phyloP scores from a whole-genome alignment of 2,797 vertebrate species.

The Trematomus bernacchii region DNA sequence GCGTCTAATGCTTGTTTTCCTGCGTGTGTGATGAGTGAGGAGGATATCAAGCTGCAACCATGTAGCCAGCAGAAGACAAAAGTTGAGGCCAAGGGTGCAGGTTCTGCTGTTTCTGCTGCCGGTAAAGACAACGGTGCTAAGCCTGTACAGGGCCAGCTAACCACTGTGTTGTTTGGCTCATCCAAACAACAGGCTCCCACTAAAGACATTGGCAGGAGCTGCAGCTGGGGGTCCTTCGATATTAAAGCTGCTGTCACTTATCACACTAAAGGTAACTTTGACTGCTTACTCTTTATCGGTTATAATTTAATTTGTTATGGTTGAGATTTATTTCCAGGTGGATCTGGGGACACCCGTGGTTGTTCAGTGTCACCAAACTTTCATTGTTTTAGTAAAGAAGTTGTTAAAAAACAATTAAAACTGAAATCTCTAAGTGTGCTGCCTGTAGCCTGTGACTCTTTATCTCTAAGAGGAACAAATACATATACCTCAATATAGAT shows the following conservation, averaged over 20 bases:
- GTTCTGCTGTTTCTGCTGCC: conserved; percentile 88
- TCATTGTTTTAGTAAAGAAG: not conserved
- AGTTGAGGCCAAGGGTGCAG: conserved; percentile 86
- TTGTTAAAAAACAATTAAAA: not conserved
- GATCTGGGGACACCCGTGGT: not conserved
- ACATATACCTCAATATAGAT: not conserved
- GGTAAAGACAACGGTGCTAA: conserved; percentile 91
- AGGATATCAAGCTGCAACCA: conserved; percentile 85
- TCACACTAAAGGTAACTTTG: conserved; percentile 96
- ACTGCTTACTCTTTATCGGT: conserved; percentile 6
- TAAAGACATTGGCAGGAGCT: conserved; percentile 92
- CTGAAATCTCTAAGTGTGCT: not conserved
- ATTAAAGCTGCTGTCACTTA: conserved; percentile 96
- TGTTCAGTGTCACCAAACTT: not conserved
- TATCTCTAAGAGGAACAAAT: too few relatives aligned
- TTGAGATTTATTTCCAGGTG: conserved; percentile 1
- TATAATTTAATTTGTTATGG: conserved; percentile 7
- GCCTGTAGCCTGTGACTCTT: not conserved
- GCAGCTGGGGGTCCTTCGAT: conserved; percentile 93
- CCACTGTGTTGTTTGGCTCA: conserved; percentile 91
- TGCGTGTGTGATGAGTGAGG: conserved; percentile 83
- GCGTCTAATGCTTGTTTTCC: conserved; percentile 71
- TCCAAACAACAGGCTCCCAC: conserved; percentile 91
- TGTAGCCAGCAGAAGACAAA: conserved; percentile 87
- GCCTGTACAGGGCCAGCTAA: conserved; percentile 87